Evolutionary conservation across 2,797 vertebrate species (phyloP).

Genomic region (Garrulus glandarius): DNA sequence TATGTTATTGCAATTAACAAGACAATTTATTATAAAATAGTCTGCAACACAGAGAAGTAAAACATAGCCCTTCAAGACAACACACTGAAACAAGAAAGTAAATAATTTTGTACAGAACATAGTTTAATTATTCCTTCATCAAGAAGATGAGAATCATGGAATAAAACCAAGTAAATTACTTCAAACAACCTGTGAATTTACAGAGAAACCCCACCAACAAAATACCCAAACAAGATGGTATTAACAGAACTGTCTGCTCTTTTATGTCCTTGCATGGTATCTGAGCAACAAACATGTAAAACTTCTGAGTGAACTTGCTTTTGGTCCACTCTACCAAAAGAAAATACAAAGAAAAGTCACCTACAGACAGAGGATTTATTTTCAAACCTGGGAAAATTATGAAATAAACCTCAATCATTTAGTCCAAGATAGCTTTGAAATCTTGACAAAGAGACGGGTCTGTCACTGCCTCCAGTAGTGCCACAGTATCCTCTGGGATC

Average conservation of each 20-base stretch:
- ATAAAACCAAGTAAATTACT: neutral
- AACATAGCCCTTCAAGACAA: neutral
- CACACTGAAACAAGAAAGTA: neutral
- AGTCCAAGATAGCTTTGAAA: conserved; percentile 73
- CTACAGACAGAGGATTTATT: neutral
- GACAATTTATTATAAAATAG: neutral
- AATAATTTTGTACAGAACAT: neutral
- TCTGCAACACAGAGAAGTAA: neutral
- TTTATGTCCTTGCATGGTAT: neutral
- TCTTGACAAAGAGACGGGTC: conserved; percentile 50
- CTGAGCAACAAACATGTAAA: neutral
- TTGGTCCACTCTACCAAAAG: neutral
- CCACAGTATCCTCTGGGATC: conserved; percentile 45
- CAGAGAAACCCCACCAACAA: neutral
- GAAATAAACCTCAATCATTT: neutral
- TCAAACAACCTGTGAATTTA: neutral
- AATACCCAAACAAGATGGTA: neutral
- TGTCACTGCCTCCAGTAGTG: conserved; percentile 40
- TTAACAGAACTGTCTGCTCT: neutral
- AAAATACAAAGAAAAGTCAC: neutral
- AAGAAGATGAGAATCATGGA: neutral
- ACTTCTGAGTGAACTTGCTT: neutral
- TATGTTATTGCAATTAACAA: neutral
- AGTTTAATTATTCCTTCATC: neutral
- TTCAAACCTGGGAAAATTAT: neutral